Base-by-base conservation (phyloP, 2,113 vertebrate genomes). In the Oryzias curvinotus region DNA sequence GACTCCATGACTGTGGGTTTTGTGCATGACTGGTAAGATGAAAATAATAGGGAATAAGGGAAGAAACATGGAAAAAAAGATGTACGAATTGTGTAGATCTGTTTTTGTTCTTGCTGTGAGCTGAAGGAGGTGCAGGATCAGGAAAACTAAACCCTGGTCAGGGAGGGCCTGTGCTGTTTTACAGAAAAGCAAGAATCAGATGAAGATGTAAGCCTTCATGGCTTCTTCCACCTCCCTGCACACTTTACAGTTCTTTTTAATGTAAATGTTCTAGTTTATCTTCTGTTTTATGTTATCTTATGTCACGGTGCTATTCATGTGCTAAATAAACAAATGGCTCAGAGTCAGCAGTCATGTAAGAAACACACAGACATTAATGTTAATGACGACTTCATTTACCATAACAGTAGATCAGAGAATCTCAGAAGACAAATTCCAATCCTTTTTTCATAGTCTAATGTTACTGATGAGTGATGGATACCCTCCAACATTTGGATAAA, bases 381-480 rank as follows among this genome's bases (percentile, higher is more conserved):
- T 52, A 4, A 44, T 10, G 26, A 44, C 46, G 50, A 18, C 57
- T 45, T 44, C 21, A 59, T 6, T 57, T 62, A 49, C 6, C 41
- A 56, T 17, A 13, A 26, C 17, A 49, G 52, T 68, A 70, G 79
- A 73, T 73, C 28, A 64, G 47, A 68, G 50, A 78, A 73, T 25
- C 65, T 62, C 45, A 21, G 65, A 59, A 30, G 65, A 65, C 47
- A 73, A 59, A 66, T 65, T 57, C n/a, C 52, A 23, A 14, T 23
- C 76, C 43, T 62, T 25, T 71, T 49, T 46, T 65, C 58, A 36
- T 64, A 28, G 59, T 50, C 15, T 51, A 55, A 57, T n/a, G 61
- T 67, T 41, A 41, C 44, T 60, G 65, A 57, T 49, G 62, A 64
- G 49, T 18, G 57, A 75, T 49, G 62, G n/a, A 68, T 68, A 16